These are phyloP conservation scores for Leptopterna dolabrata DNA, from an alignment of 2,888 invertebrate species.

Conservation along the genomic window DNA sequence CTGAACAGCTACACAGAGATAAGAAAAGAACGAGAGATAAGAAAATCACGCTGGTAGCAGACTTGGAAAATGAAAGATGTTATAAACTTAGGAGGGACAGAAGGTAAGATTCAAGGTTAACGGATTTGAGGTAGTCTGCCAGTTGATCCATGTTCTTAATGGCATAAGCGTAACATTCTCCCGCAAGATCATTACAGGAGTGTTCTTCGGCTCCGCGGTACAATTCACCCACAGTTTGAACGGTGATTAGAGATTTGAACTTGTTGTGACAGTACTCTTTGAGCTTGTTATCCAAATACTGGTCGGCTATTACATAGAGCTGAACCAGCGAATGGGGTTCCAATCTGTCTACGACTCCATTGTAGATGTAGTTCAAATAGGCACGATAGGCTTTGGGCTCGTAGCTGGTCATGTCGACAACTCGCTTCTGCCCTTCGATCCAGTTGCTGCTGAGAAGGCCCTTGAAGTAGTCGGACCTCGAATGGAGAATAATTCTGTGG, in stretches of 20 bases:
- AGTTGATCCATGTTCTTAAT: neutral
- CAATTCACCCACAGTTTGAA: neutral
- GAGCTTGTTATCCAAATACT: conserved; percentile 11
- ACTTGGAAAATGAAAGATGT: neutral
- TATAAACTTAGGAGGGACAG: neutral
- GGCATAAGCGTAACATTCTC: neutral
- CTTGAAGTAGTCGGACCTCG: conserved; percentile 17
- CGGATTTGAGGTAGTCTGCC: neutral
- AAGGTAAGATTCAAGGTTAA: neutral
- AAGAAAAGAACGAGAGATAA: too few species aligned
- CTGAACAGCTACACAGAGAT: too few species aligned
- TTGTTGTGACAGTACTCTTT: neutral
- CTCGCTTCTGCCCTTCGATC: neutral
- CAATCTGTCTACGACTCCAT: neutral
- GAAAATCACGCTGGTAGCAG: too few species aligned
- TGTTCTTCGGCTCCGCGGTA: neutral
- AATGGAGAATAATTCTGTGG: neutral
- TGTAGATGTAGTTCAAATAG: conserved; percentile 50
- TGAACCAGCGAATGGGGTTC: neutral
- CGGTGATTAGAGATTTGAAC: conserved; percentile 9
- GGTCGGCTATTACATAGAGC: conserved; percentile 24
- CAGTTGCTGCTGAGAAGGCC: neutral
- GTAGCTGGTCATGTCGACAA: conserved; percentile 50
- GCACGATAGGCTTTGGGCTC: conserved; percentile 54
- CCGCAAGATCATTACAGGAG: neutral